Base-by-base conservation (phyloP, 1,140 invertebrate species). In the Drosophila arawakana region DNA sequence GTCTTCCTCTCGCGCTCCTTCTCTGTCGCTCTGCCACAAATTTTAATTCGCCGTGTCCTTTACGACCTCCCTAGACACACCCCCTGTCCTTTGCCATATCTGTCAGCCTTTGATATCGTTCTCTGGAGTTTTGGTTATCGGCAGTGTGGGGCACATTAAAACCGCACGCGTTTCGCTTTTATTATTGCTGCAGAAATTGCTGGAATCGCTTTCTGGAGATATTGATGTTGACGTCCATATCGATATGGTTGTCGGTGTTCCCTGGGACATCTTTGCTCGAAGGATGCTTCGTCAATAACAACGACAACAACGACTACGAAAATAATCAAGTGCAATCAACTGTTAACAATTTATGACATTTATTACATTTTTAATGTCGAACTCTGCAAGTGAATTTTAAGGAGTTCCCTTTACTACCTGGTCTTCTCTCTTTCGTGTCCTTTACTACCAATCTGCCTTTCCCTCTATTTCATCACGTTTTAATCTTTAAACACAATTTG, bases 341-440 rank as follows among this genome's bases (percentile, higher is more conserved):
- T 76, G 74, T 76, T 73, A 76, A 76, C 74, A 76, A 76, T 76
- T 76, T 76, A 76, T 76, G 70, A 73, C 74, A 67, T 76, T 76
- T 76, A 76, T 76, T 67, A 76, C 74, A 73, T 62, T 73, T 73
- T 76, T 67, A 62, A 76, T 76, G 74, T 43, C 50, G 21, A 60
- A 15, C 41, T 52, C 47, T 46, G 46, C 21, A 50, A 50, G 44
- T 41, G 37, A 11, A 39, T 15, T 13, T 21, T n/a, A 21, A 21
- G 18, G 18, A 2, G 18, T 21, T 21, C 18, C n/a, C 50, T 52
- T 52, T 52, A n/a, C 50, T 35, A 52, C 35, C 54, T 60, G 21
- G 3, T 15, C 3, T 18, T 59, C 39, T 39, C 34, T 8, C 35
- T 18, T 10, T 15, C n/a, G 13, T 30, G 37, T 1, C 50, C 9